Evolutionary conservation across 2,797 vertebrate species (phyloP), one percentile per base, ranked within the genome.

Genomic region (Takifugu rubripes): DNA sequence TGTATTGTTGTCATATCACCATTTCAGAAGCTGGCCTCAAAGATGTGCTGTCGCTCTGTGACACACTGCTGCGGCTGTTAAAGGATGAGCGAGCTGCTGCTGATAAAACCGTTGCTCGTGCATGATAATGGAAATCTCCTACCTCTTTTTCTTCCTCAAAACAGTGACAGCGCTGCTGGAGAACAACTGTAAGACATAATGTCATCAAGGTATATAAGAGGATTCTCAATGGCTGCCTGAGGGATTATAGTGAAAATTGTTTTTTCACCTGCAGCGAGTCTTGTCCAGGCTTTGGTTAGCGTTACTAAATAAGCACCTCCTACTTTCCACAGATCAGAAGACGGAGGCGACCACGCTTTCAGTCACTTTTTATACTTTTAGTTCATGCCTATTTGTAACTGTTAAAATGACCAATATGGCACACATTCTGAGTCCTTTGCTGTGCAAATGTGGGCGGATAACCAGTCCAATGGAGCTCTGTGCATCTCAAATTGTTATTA

Each of bases 231-330:
- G 57, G 40, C 59, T 61, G 61, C 59, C 31, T 52, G 52, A 5
- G 61, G 70, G 76, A 79, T 77, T 79, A 64, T 70, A 63, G 66
- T 68, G 52, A 77, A 64, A 74, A 72, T 53, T 51, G 62, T 75
- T 69, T 67, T 51, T 61, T 8, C 21, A 63, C 27, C 53, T 51
- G 21, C 31, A 61, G 29, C 21, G 25, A 9, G 12, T 43, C 33
- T 60, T 48, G 16, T 48, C 11, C 1, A 46, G 50, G 21, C 31
- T 56, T 63, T 14, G 47, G 25, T 49, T 21, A 6, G 25, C 40
- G 49, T 48, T 16, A 45, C 17, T 16, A 43, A 49, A 6, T 27
- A 56, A 45, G 27, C 27, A 52, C 16, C 25, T 14, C 16, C 7
- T 10, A 43, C 36, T 51, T 53, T 61, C 1, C 12, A 4, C 24